Percentiles rank a stretch among this genome's conserved stretches.
Evolutionary conservation across 1,140 invertebrate genomes (phyloP).

Genomic region (Arctopsyche grandis): DNA sequence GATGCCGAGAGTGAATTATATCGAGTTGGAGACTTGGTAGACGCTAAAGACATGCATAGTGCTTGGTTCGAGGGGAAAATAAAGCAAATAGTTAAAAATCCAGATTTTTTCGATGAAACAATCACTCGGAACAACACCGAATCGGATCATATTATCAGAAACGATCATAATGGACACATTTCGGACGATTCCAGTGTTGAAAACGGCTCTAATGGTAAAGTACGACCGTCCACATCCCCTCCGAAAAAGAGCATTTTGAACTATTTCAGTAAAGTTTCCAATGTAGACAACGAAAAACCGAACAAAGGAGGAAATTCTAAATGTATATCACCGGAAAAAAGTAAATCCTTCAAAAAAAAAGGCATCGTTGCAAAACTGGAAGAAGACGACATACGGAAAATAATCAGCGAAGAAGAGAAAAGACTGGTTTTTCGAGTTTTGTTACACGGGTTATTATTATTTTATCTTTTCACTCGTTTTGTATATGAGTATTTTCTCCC

Average conservation of each 20-base stretch:
- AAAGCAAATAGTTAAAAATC: constrained; percentile 15
- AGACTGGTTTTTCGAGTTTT: constrained; percentile 64
- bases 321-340: constrained; percentile 6
- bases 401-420: constrained; percentile 49
- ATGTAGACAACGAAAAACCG: neutral
- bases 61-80: constrained; percentile 74
- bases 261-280: constrained; percentile 40
- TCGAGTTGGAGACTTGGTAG: constrained; percentile 76
- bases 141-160: neutral
- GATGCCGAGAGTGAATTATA: constrained; percentile 66
- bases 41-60: constrained; percentile 69
- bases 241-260: constrained; percentile 42
- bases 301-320: neutral
- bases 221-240: neutral
- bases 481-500: neutral
- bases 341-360: neutral
- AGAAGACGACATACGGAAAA: constrained; percentile 50
- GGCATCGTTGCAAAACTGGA: neutral
- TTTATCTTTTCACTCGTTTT: neutral
- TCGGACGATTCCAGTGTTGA: neutral
- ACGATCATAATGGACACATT: neutral
- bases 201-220: neutral
- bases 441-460: constrained; percentile 60
- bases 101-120: neutral
- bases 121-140: neutral